Evolutionary conservation across 2,113 vertebrate species (phyloP).

Genomic region (Camelus bactrianus): DNA sequence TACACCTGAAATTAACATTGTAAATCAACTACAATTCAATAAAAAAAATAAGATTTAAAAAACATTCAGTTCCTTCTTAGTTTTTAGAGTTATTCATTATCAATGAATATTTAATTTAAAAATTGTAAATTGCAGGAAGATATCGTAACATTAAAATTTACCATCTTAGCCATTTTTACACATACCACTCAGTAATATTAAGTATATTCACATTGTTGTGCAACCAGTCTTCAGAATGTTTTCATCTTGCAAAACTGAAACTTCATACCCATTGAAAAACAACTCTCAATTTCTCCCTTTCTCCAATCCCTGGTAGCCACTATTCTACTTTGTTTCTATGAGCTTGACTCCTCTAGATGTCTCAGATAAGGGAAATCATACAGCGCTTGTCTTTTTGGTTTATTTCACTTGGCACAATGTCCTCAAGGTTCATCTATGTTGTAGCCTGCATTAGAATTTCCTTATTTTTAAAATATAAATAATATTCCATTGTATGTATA

Average conservation of each 20-base stretch:
- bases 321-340: not conserved
- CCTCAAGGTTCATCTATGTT: not conserved
- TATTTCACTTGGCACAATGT: not conserved
- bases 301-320: not conserved
- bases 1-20: too few relatives aligned
- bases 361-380: not conserved
- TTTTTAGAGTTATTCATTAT: not conserved
- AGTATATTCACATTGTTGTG: not conserved
- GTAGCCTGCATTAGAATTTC: not conserved
- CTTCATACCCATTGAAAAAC: not conserved
- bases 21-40: too few relatives aligned
- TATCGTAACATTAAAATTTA: not conserved
- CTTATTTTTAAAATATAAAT: not conserved
- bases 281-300: not conserved
- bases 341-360: not conserved
- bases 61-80: not conserved
- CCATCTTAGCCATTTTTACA: not conserved
- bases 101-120: not conserved
- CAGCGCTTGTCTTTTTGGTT: not conserved
- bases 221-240: not conserved
- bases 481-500: not conserved
- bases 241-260: slow-evolving; percentile 3
- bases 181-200: not conserved
- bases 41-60: too few relatives aligned
- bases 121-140: not conserved